Conservation (phyloP, 1,140 invertebrate genomes). For the Penaeus vannamei region DNA sequence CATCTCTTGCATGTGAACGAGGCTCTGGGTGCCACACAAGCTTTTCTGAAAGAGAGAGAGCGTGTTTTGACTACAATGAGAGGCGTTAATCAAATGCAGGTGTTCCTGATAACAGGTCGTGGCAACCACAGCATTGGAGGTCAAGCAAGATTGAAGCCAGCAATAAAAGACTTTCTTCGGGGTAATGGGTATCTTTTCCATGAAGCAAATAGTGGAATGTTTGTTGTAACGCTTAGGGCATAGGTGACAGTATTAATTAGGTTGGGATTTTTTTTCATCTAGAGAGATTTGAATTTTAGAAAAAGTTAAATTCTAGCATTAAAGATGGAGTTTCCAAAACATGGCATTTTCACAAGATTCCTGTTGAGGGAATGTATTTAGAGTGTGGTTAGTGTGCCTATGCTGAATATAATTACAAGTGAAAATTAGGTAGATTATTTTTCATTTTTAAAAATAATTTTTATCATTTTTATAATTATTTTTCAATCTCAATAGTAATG, state of each 20-base stretch:
- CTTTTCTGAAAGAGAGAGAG: conserved; percentile 48
- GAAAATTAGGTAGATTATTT: too few relatives aligned
- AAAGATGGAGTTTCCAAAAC: too few relatives aligned
- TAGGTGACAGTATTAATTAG: conserved; percentile 1
- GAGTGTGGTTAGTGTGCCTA: too few relatives aligned
- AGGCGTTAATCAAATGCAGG: conserved; percentile 41
- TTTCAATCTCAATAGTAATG: too few relatives aligned
- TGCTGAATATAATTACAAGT: too few relatives aligned
- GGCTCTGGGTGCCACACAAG: conserved; percentile 51
- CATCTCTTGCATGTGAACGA: conserved; percentile 58
- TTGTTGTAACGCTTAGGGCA: conserved; percentile 30
- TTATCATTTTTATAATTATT: too few relatives aligned
- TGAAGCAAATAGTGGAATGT: conserved; percentile 57
- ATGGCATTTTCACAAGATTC: too few relatives aligned
- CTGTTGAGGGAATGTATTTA: too few relatives aligned
- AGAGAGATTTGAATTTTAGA: not conserved
- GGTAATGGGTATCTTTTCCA: conserved; percentile 41
- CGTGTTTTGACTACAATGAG: conserved; percentile 33
- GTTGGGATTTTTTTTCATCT: not conserved
- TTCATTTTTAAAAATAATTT: too few relatives aligned
- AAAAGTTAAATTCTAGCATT: not conserved
- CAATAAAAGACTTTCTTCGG: conserved; percentile 49
- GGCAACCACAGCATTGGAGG: conserved; percentile 54
- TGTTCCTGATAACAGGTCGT: conserved; percentile 55
- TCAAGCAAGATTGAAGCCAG: conserved; percentile 50